phyloP scores from a whole-genome alignment of 2,888 invertebrate genomes.

The Synergus umbraculus region DNA sequence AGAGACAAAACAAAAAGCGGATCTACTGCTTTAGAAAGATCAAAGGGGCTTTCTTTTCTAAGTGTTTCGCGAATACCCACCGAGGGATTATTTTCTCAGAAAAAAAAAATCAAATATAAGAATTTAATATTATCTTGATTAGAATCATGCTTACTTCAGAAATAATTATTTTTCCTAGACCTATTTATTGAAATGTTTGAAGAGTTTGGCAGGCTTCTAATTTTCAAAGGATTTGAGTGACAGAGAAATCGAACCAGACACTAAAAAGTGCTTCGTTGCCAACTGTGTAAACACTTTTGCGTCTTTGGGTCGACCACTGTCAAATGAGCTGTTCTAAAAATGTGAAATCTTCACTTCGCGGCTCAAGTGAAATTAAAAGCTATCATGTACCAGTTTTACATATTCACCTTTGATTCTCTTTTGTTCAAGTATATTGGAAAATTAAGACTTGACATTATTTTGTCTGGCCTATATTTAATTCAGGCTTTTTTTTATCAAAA shows the following conservation, averaged over 20 bases:
- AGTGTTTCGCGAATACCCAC: neutral
- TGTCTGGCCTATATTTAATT: too few species aligned
- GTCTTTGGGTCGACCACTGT: conserved; percentile 38
- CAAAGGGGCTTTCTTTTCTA: neutral
- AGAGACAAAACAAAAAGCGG: conserved; percentile 13
- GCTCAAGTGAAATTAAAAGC: conserved; percentile 1
- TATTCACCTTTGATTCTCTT: neutral
- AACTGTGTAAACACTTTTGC: conserved; percentile 39
- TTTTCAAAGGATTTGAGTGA: neutral
- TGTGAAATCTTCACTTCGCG: conserved; percentile 22
- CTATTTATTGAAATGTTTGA: neutral
- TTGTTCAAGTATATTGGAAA: too few species aligned
- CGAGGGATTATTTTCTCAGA: neutral
- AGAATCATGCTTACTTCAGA: too few species aligned
- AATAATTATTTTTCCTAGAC: neutral
- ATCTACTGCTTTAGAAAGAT: conserved; percentile 9
- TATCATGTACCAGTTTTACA: neutral
- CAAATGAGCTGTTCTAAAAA: conserved; percentile 17
- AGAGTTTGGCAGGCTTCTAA: neutral
- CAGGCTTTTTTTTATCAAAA: too few species aligned
- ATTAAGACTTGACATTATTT: too few species aligned
- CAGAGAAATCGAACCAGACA: conserved; percentile 12
- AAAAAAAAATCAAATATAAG: neutral
- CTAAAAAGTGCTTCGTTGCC: conserved; percentile 32
- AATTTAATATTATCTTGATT: neutral